Evolutionary conservation across 2,888 invertebrate genomes (phyloP), one percentile per base, ranked within the genome.

Genomic region (Cerastoderma edule): DNA sequence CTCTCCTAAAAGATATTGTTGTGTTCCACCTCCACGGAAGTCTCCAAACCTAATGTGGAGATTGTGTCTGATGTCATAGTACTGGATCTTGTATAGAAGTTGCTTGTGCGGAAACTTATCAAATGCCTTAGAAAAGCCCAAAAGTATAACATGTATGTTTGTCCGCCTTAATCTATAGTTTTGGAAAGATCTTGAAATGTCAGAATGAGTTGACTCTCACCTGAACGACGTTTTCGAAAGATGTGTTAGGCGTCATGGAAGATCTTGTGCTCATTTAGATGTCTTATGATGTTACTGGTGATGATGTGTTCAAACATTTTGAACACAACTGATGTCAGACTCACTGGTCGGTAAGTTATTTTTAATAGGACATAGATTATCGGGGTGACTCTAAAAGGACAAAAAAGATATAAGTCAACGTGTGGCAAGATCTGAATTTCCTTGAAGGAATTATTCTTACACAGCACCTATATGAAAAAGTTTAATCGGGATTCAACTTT

Each of bases 121-220:
- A n/a, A 50, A 76, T 24, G 79, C 72, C 54, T 79, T 75, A 16
- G 54, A 32, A 35, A 86, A 84, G 70, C 85, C 83, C 22, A 76
- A 44, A 8, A 79, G 30, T 19, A 83, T 60, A 32, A 57, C 32
- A 66, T 85, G 80, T 46, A 72, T n/a, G n/a, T 67, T 27, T 72
- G 72, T 22, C 60, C 22, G 13, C 72, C 68, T 2, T 75, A 32
- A 16, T 81, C 78, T 8, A 78, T n/a, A n/a, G 30, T 57, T 50
- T 33, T 22, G 6, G 67, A 53, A 27, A 75, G 27, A 24, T 83
- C 77, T 16, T 83, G 72, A 13, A 73, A 44, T 28, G 70, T 71
- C 2, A 68, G 70, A 24, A 83, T 64, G 16, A 86, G 75, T 50
- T 86, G 80, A 19, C 72, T 78, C 28, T 80, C 78, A 44, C 75